Evolutionary conservation across 2,797 vertebrate genomes (phyloP).

Genomic region (Myiothlypis coronata): DNA sequence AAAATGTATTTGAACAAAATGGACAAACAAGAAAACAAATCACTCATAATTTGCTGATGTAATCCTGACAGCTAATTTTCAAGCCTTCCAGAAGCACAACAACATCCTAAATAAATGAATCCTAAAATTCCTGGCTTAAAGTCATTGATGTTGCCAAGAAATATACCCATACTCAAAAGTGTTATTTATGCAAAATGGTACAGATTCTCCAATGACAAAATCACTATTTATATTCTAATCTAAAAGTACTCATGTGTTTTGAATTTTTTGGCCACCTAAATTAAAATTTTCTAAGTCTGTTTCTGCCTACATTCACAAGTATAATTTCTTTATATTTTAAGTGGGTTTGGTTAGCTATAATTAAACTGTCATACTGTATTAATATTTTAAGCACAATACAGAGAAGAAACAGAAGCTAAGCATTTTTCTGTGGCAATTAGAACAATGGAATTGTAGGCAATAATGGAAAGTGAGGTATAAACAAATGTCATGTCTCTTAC

Average conservation of each 20-base stretch:
- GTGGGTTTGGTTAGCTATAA: not conserved
- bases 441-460: constrained; percentile 8
- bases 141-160: not conserved
- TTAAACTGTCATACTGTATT: not conserved
- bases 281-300: not conserved
- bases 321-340: not conserved
- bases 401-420: not conserved
- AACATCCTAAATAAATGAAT: not conserved
- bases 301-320: not conserved
- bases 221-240: not conserved
- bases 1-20: not conserved
- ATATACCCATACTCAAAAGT: not conserved
- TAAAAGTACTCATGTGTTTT: not conserved
- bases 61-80: not conserved
- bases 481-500: constrained; percentile 38
- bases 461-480: constrained; percentile 7
- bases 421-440: not conserved
- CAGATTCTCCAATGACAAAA: not conserved
- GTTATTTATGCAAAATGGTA: not conserved
- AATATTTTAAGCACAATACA: not conserved
- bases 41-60: not conserved
- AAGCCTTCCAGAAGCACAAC: not conserved
- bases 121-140: not conserved
- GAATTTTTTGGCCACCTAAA: not conserved
- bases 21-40: not conserved